These are phyloP conservation scores for Cydia splendana DNA, from an alignment of 1,140 invertebrate species.

Conservation along the genomic window DNA sequence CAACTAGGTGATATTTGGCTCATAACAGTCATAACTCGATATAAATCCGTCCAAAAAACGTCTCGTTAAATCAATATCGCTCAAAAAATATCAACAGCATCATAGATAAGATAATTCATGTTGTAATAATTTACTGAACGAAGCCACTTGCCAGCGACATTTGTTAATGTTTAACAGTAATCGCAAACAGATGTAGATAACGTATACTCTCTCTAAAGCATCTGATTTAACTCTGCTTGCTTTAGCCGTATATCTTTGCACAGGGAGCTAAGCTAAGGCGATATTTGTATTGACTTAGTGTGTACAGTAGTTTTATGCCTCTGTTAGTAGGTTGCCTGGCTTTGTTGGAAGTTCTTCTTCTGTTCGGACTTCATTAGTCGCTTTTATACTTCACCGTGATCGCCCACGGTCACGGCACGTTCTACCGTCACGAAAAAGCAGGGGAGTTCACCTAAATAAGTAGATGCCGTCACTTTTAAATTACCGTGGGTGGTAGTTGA, in stretches of 20 bases:
- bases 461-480: no score
- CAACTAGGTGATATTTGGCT: no score
- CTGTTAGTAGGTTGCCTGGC: background rate
- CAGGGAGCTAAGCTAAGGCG: background rate
- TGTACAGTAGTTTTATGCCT: background rate
- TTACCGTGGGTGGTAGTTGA: no score
- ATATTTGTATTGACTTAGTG: background rate
- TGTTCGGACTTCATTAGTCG: no score
- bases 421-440: no score
- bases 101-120: slow-evolving; percentile 1
- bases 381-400: no score
- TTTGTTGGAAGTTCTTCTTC: no score
- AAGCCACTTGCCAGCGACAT: background rate
- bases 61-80: background rate
- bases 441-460: no score
- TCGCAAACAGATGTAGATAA: slow-evolving; percentile 11
- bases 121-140: slow-evolving; percentile 5
- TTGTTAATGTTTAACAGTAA: slow-evolving; percentile 1
- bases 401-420: no score
- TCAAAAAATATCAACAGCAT: background rate
- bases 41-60: background rate
- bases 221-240: slow-evolving; percentile 9
- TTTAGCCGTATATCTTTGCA: slow-evolving; percentile 10
- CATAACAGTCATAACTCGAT: no score
- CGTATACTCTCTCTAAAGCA: background rate